Percentiles rank a stretch among this genome's conserved stretches.
phyloP scores from a whole-genome alignment of 2,888 invertebrate genomes.

The Hydrotaea cyrtoneurina region DNA sequence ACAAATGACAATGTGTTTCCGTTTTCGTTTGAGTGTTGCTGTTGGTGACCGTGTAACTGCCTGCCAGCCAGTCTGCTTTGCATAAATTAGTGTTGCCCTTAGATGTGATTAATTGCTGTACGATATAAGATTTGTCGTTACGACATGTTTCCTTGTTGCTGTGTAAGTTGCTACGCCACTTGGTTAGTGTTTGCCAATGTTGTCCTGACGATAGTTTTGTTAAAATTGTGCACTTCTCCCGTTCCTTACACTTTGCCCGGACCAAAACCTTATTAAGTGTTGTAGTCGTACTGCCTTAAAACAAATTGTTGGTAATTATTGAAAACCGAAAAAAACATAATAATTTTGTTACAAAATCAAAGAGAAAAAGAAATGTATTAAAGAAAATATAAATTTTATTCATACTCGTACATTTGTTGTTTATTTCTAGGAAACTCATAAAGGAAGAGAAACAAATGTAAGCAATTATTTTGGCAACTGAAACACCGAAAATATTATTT shows the following conservation, averaged over 20 bases:
- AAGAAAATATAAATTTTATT: slow-evolving; percentile 10
- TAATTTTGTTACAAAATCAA: slow-evolving; percentile 32
- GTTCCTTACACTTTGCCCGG: neutral
- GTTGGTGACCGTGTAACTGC: too few species aligned
- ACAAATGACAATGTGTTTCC: slow-evolving; percentile 59
- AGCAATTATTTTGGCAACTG: too few species aligned
- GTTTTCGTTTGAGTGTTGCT: neutral
- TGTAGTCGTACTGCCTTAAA: slow-evolving; percentile 17
- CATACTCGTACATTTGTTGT: neutral
- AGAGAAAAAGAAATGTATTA: slow-evolving; percentile 12
- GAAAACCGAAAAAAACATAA: neutral
- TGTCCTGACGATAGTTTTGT: neutral
- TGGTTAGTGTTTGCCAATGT: too few species aligned
- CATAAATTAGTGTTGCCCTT: slow-evolving; percentile 4
- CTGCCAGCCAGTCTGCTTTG: neutral
- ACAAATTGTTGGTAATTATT: slow-evolving; percentile 37
- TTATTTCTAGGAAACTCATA: neutral
- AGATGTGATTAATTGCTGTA: neutral
- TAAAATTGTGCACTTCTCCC: neutral
- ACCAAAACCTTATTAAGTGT: slow-evolving; percentile 7
- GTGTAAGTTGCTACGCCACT: too few species aligned
- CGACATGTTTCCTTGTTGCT: slow-evolving; percentile 2
- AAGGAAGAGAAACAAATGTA: too few species aligned
- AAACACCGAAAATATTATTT: too few species aligned
- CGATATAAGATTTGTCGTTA: neutral